Percentiles rank a stretch among this genome's conserved stretches.
Evolutionary conservation across 2,113 vertebrate species (phyloP).

Genomic region (Struthio camelus): DNA sequence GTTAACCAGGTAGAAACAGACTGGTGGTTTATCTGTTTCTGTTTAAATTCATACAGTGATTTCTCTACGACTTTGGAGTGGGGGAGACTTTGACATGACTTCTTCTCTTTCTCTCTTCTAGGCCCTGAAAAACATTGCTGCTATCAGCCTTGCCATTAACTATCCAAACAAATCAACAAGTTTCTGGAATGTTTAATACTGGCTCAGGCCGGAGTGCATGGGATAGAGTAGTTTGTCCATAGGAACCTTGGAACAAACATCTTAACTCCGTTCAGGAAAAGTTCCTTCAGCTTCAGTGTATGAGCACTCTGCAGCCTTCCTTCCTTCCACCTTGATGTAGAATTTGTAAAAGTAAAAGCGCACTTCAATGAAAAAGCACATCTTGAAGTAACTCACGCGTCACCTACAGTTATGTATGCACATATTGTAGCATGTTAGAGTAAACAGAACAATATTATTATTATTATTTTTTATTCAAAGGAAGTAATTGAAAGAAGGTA

Average conservation of each 20-base stretch:
- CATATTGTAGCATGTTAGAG: slow-evolving; percentile 48
- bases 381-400: slow-evolving; percentile 46
- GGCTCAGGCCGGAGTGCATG: slow-evolving; percentile 61
- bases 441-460: slow-evolving; percentile 8
- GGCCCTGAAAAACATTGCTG: slow-evolving; percentile 97
- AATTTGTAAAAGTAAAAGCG: slow-evolving; percentile 57
- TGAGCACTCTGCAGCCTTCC: slow-evolving; percentile 67
- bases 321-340: slow-evolving; percentile 59
- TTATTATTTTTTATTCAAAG: neutral
- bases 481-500: neutral
- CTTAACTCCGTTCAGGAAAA: slow-evolving; percentile 56
- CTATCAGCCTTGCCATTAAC: slow-evolving; percentile 98
- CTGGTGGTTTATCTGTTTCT: neutral
- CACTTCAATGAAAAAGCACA: slow-evolving; percentile 56
- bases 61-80: neutral
- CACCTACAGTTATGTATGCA: slow-evolving; percentile 54
- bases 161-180: slow-evolving; percentile 96
- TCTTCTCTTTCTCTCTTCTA: slow-evolving; percentile 63
- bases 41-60: neutral
- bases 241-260: slow-evolving; percentile 53
- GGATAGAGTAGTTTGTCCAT: slow-evolving; percentile 48
- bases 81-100: neutral
- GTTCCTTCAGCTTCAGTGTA: slow-evolving; percentile 54
- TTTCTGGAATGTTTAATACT: slow-evolving; percentile 85
- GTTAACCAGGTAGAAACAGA: neutral